Conservation (phyloP, 2,113 vertebrate species). For the Zosterops pallidus region DNA sequence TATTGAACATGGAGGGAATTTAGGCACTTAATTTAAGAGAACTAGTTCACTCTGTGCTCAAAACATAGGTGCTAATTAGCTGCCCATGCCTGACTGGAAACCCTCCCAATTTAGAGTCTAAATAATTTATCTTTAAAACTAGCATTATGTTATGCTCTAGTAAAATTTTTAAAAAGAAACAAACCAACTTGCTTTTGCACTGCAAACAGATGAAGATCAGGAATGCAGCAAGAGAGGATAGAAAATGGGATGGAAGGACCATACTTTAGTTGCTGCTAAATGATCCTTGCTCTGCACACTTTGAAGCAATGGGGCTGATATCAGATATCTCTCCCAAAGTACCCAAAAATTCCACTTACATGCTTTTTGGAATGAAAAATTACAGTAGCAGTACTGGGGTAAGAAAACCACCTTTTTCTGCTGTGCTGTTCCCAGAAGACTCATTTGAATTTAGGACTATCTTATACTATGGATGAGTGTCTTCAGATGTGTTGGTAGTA, state of each 20-base stretch:
- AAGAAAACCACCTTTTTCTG: not conserved
- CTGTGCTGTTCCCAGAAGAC: not conserved
- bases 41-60: constrained; percentile 62
- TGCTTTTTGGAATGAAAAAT: not conserved
- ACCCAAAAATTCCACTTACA: rapidly evolving
- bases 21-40: constrained; percentile 40
- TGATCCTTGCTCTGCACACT: not conserved
- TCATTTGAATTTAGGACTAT: not conserved
- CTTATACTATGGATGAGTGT: not conserved
- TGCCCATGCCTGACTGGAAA: not conserved
- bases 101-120: not conserved
- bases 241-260: not conserved
- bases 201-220: not conserved
- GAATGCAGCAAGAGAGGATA: rapidly evolving
- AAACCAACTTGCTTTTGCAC: not conserved
- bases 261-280: not conserved
- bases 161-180: not conserved
- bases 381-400: no score
- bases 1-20: not conserved
- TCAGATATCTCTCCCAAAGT: not conserved
- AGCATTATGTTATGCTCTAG: not conserved
- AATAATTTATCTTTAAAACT: not conserved
- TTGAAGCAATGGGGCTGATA: not conserved
- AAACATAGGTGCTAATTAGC: constrained; percentile 49
- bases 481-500: not conserved